Conservation (phyloP, 2,888 invertebrate species). For the Pseudoips prasinana region DNA sequence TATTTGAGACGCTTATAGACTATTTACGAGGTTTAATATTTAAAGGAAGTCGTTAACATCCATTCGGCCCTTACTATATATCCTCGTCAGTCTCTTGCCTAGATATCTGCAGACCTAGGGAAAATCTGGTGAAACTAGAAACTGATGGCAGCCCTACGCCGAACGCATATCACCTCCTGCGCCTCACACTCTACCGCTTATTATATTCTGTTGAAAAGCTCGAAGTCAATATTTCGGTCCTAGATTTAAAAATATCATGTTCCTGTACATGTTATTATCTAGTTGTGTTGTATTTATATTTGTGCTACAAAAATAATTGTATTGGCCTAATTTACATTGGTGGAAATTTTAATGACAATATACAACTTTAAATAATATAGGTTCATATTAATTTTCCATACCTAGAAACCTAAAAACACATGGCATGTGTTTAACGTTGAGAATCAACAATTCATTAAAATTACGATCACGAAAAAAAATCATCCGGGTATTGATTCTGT, state of each 20-base stretch:
- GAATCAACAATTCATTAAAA: constrained; percentile 8
- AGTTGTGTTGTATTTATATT: constrained; percentile 24
- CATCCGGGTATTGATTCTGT: constrained; percentile 23
- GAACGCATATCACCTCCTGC: constrained; percentile 54
- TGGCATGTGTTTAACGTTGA: constrained; percentile 2
- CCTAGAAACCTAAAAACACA: constrained; percentile 8
- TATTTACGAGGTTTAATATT: too few relatives aligned
- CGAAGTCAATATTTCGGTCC: constrained; percentile 27
- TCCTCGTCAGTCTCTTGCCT: too few relatives aligned
- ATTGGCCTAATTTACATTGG: constrained; percentile 32
- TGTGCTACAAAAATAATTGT: constrained; percentile 14
- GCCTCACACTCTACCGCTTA: constrained; percentile 42
- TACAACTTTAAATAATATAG: constrained; percentile 23
- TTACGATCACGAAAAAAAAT: constrained; percentile 32
- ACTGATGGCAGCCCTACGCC: constrained; percentile 3
- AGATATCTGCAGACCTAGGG: too few relatives aligned
- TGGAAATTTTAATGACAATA: constrained; percentile 25
- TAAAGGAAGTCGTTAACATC: too few relatives aligned
- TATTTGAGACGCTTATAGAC: too few relatives aligned
- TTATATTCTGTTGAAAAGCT: constrained; percentile 47
- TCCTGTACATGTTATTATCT: constrained; percentile 20
- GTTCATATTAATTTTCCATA: constrained; percentile 27
- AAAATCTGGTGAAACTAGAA: too few relatives aligned
- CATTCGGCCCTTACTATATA: too few relatives aligned
- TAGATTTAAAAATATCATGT: constrained; percentile 16